Evolutionary conservation across 1,140 invertebrate genomes (phyloP), one percentile per base, ranked within the genome.

Genomic region (Pentalonia nigronervosa): DNA sequence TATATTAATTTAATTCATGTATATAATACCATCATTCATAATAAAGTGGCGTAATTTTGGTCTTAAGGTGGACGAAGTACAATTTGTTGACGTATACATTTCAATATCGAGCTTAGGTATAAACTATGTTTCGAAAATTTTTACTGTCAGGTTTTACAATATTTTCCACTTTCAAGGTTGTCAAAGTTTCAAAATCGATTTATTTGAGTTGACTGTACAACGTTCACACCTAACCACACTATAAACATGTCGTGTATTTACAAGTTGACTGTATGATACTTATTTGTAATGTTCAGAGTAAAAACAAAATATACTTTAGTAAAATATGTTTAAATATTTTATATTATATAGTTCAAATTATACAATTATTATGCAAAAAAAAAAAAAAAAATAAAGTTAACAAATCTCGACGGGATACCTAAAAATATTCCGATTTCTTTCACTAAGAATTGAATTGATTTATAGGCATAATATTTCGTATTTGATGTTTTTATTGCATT

Each of bases 21-120:
- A 76, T 30, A 30, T 93, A 93, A 86, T 50, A 93, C 11, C 3
- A 88, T 41, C 36, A 53, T 91, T 83, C 30, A 53, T 53, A 53
- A 20, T 41, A 41, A 41, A 53, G 34, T 93, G 91, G 91, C 48
- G 91, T 93, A 93, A 93, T 93, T 93, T 93, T 86, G 81, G 81
- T 83, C 8, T 7, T 36, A 48, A 30, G 21, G 8, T 47, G 2
- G n/a, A 50, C 67, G 17, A 20, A 30, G 41, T 17, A 60, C 8
- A 67, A 48, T 41, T 50, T 86, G 0, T 17, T 50, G 50, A 21
- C 50, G n/a, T 36, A 86, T 50, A 20, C 7, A 8, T 86, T 45
- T 48, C n/a, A 48, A 34, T 88, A 7, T n/a, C 11, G 17, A n/a
- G 60, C 11, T 76, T 17, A n/a, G n/a, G n/a, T n/a, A 76, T 76